Conservation (phyloP, 1,140 invertebrate genomes). For the Belonocnema kinseyi region DNA sequence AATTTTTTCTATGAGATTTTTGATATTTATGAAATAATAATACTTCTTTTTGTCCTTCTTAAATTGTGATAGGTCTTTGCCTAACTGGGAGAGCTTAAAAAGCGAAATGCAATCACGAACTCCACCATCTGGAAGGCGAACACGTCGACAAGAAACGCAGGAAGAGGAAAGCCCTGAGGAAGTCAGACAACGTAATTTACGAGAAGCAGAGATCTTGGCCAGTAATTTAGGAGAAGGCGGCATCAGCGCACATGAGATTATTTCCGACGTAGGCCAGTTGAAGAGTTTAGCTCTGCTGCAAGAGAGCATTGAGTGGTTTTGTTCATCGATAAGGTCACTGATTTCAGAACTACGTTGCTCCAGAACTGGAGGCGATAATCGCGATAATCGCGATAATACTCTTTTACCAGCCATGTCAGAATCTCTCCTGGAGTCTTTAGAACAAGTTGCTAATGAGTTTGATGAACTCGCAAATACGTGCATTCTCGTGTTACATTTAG, state of each 20-base stretch:
- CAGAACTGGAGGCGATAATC: constrained; percentile 48
- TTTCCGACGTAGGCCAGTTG: constrained; percentile 86
- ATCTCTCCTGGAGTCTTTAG: constrained; percentile 61
- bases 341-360: constrained; percentile 60
- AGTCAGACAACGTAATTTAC: constrained; percentile 86
- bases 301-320: constrained; percentile 88
- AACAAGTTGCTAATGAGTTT: constrained; percentile 85
- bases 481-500: constrained; percentile 92
- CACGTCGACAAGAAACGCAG: constrained; percentile 75
- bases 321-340: constrained; percentile 58
- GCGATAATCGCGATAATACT: no score
- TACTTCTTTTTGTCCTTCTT: constrained; percentile 35
- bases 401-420: constrained; percentile 67
- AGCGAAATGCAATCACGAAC: constrained; percentile 64
- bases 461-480: constrained; percentile 93
- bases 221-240: constrained; percentile 90
- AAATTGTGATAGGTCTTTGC: constrained; percentile 80
- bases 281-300: constrained; percentile 91
- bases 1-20: background rate
- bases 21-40: background rate
- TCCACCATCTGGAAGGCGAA: constrained; percentile 49
- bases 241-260: constrained; percentile 89
- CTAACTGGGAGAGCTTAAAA: constrained; percentile 89
- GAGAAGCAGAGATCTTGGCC: constrained; percentile 94
- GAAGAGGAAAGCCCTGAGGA: constrained; percentile 86